phyloP scores from a whole-genome alignment of 2,797 vertebrate genomes.

The Platalea minor region DNA sequence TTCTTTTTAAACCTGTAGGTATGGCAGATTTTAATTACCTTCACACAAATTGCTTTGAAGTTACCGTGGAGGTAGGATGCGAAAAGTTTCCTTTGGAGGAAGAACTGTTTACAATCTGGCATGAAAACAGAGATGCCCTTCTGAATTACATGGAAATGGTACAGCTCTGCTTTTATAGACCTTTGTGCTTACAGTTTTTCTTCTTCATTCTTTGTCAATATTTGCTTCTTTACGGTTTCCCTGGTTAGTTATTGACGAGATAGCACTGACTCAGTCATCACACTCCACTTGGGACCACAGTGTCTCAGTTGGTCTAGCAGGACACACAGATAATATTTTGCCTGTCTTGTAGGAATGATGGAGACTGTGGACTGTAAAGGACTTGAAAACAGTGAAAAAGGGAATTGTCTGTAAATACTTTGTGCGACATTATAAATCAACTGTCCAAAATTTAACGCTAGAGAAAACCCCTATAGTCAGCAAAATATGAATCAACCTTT shows the following conservation, averaged over 20 bases:
- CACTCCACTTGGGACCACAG: background rate
- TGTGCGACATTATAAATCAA: background rate
- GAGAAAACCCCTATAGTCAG: background rate
- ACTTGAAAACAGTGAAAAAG: background rate
- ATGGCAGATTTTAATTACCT: slow-evolving; percentile 99
- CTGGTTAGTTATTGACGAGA: rapidly evolving
- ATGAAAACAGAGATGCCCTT: slow-evolving; percentile 91
- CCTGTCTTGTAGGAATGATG: background rate
- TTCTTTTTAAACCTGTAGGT: slow-evolving; percentile 73
- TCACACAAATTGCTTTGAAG: slow-evolving; percentile 95
- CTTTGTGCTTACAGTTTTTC: background rate
- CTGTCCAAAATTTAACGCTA: background rate
- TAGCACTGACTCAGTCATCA: background rate
- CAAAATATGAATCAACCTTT: background rate
- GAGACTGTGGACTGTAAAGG: background rate
- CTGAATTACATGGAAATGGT: slow-evolving; percentile 92
- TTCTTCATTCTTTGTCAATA: background rate
- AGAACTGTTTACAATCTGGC: slow-evolving; percentile 91
- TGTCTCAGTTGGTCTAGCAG: background rate
- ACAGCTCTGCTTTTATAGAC: background rate
- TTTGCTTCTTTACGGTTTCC: background rate
- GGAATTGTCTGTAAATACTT: background rate
- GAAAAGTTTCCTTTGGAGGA: slow-evolving; percentile 91
- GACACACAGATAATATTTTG: background rate
- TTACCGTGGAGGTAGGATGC: slow-evolving; percentile 95